Conservation (phyloP, 2,797 vertebrate species). For the Diplodus puntazzo region DNA sequence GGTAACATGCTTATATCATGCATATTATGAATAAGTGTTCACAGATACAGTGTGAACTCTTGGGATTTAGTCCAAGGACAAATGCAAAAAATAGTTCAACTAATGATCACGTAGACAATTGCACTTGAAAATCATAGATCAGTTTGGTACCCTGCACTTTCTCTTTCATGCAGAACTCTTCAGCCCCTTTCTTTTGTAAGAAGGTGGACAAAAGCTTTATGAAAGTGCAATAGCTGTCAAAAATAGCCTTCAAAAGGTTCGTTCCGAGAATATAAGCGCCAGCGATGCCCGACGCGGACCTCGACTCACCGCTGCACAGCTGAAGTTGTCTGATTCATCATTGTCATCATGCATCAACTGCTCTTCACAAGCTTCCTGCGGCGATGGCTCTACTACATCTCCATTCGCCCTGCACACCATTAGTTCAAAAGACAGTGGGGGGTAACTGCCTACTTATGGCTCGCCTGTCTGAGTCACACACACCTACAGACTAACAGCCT, state of each 20-base stretch:
- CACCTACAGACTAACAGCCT: slow-evolving; percentile 40
- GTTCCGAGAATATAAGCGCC: neutral
- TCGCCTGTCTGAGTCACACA: slow-evolving; percentile 54
- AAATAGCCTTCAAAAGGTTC: slow-evolving; percentile 3
- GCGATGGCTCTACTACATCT: slow-evolving; percentile 31
- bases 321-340: slow-evolving; percentile 39
- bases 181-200: neutral
- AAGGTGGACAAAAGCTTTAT: neutral
- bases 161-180: neutral
- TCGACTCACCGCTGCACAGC: neutral
- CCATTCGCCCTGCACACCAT: slow-evolving; percentile 28
- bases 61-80: too few relatives aligned
- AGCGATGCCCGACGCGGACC: neutral
- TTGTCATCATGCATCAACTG: slow-evolving; percentile 17
- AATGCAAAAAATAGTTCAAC: too few relatives aligned
- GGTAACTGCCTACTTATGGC: slow-evolving; percentile 42
- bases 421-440: slow-evolving; percentile 47
- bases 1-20: neutral
- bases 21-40: too few relatives aligned
- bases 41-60: too few relatives aligned
- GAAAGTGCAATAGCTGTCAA: neutral
- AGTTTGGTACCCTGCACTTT: neutral
- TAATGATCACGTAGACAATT: too few relatives aligned
- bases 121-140: neutral
- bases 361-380: slow-evolving; percentile 38